Evolutionary conservation across 2,888 invertebrate species (phyloP), one percentile per base, ranked within the genome.

Genomic region (Notocelia uddmanniana): DNA sequence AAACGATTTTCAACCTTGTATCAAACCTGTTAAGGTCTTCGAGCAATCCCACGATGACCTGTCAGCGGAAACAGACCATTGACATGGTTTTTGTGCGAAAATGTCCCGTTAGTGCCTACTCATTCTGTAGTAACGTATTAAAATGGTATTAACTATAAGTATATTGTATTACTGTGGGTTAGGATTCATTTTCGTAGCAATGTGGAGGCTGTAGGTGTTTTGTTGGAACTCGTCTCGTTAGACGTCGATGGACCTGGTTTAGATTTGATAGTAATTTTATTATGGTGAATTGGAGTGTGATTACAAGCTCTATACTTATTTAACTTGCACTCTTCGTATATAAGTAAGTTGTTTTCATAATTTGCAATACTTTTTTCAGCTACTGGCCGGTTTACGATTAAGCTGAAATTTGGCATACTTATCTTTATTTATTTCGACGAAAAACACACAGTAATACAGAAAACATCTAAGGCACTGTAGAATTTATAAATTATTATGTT

Each of bases 51-150:
- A 9, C 21, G n/a, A 2, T 55, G 54, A 54, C 59, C 59, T 18
- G 71, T 31, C 64, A 19, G 19, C 19, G 13, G 26, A 52, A 68
- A 37, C 70, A 45, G 66, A 70, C 54, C 72, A 68, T 62, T 72
- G 72, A 72, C 72, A 68, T 68, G 62, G 62, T 72, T 72, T 72
- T 72, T 72, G 21, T 52, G 72, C 67, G 26, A 54, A 62, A 57
- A 48, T 59, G 26, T 67, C 41, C 72, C 72, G 72, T 72, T 72
- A 72, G 13, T 54, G 59, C 66, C 66, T 59, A 71, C 71, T 71
- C 64, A 66, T 59, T 59, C 52, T 18, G 13, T 60, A 69, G 45
- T 69, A 68, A 68, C 41, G 54, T 59, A 66, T 70, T 58, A 70
- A 66, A 59, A 58, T 70, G 66, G 58, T 64, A 55, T 63, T 63